Evolutionary conservation across 2,888 invertebrate species (phyloP).

Genomic region (Carcina quercana): DNA sequence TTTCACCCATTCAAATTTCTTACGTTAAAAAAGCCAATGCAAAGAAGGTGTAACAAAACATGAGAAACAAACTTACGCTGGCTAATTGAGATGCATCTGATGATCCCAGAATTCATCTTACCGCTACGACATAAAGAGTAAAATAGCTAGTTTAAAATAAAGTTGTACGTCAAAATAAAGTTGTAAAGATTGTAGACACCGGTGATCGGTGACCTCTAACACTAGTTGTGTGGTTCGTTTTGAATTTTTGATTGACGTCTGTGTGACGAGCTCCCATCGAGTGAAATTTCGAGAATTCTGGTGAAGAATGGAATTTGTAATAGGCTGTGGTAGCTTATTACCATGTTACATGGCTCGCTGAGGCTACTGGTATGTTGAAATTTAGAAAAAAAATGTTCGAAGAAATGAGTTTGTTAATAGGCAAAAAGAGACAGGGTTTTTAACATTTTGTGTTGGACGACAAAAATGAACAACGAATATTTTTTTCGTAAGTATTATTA

Average conservation of each 20-base stretch:
- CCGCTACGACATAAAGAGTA: slow-evolving; percentile 20
- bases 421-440: no score
- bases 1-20: no score
- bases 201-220: slow-evolving; percentile 63
- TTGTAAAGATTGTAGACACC: slow-evolving; percentile 34
- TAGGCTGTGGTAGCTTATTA: slow-evolving; percentile 2
- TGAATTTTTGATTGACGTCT: slow-evolving; percentile 70
- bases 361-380: no score
- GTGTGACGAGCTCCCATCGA: slow-evolving; percentile 50
- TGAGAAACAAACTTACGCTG: slow-evolving; percentile 23
- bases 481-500: no score
- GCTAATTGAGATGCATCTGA: slow-evolving; percentile 13
- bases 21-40: slow-evolving; percentile 48
- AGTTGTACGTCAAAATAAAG: slow-evolving; percentile 13
- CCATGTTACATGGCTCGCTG: neutral
- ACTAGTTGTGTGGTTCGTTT: slow-evolving; percentile 52
- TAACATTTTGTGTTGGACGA: no score
- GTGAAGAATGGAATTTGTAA: slow-evolving; percentile 28
- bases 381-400: no score
- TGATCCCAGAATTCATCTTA: slow-evolving; percentile 23
- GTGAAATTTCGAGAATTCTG: slow-evolving; percentile 55
- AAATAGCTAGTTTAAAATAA: slow-evolving; percentile 21
- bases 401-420: no score
- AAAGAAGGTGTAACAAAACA: slow-evolving; percentile 38
- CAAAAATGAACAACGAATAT: no score